Base-by-base conservation (phyloP, 2,797 vertebrate species). In the Pseudopleuronectes americanus region DNA sequence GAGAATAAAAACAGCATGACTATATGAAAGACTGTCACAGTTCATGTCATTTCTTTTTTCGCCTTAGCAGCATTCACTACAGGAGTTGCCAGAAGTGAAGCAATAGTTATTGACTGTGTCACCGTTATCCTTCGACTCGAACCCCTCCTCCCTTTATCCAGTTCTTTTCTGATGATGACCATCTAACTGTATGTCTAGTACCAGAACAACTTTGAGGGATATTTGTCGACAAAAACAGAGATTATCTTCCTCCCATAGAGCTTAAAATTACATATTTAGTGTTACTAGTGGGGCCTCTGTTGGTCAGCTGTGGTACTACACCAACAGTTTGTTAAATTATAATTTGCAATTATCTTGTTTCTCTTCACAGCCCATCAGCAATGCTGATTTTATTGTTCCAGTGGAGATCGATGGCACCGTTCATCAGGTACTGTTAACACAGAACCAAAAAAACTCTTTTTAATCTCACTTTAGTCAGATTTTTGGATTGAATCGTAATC, bases 321-420 rank as follows among this genome's bases (percentile, higher is more conserved):
- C 6, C 43, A 49, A 56, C 43, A 16, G 28, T 24, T 19, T 48
- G 12, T 28, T 4, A 14, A 22, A 57, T 16, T 16, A 22, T 51
- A 5, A 56, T 68, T 19, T 45, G 17, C 70, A 4, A 75, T 19
- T 1, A 48, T 3, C n/a, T 57, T 74, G 23, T 86, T 89, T 92
- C 78, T 73, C 86, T 55, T 67, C 80, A 48, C 75, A 99, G 98
- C 98, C 98, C 74, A 99, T 99, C 92, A 96, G 95, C 91, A 99
- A 99, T 8, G 98, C 98, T 62, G 98, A 99, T 90, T 99, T 99
- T 90, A 99, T 99, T 53, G 97, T 99, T 89, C 98, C 98, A 0
- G 97, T 99, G 91, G 97, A 99, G 92, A 99, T 99, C 16, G 97
- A 99, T 84, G 98, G 97, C 89, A 99, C 96, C 8, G 96, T 99